Percentiles rank a stretch among this genome's conserved stretches.
These are phyloP conservation scores for Campoletis sonorensis DNA, from an alignment of 1,140 invertebrate genomes.

Conservation along the genomic window DNA sequence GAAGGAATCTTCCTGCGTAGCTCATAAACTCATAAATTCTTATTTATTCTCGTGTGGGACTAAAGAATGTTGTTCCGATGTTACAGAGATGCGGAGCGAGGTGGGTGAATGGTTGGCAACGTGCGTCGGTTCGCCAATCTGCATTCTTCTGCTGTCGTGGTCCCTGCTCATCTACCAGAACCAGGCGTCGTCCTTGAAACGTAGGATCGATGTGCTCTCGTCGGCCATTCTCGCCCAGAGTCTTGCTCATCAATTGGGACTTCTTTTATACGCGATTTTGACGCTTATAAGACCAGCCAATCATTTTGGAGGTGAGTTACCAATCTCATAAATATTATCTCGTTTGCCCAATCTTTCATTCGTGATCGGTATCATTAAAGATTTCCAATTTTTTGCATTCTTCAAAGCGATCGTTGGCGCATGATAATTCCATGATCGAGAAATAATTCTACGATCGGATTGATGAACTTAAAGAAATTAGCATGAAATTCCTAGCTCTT, in stretches of 20 bases:
- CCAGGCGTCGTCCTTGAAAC: conserved; percentile 74
- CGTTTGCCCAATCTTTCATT: too few relatives aligned
- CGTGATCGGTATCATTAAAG: too few relatives aligned
- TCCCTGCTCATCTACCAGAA: conserved; percentile 76
- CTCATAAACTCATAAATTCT: background rate
- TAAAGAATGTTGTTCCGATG: conserved; percentile 45
- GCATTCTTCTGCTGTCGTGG: conserved; percentile 75
- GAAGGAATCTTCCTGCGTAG: background rate
- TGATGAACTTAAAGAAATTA: too few relatives aligned
- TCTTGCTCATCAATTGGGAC: conserved; percentile 74
- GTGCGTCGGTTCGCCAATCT: conserved; percentile 77
- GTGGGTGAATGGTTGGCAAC: conserved; percentile 76
- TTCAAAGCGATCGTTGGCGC: too few relatives aligned
- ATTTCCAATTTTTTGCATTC: too few relatives aligned
- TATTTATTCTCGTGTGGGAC: background rate
- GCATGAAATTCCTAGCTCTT: too few relatives aligned
- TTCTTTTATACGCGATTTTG: conserved; percentile 75
- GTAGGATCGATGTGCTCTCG: conserved; percentile 78
- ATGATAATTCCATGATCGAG: too few relatives aligned
- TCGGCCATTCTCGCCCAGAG: conserved; percentile 75
- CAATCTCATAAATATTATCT: too few relatives aligned
- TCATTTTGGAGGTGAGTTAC: conserved; percentile 67
- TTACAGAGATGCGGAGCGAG: conserved; percentile 74
- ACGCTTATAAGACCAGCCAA: conserved; percentile 74
- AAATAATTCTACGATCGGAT: too few relatives aligned